Base-by-base conservation (phyloP, 2,113 vertebrate species). In the Malurus cyaneus region DNA sequence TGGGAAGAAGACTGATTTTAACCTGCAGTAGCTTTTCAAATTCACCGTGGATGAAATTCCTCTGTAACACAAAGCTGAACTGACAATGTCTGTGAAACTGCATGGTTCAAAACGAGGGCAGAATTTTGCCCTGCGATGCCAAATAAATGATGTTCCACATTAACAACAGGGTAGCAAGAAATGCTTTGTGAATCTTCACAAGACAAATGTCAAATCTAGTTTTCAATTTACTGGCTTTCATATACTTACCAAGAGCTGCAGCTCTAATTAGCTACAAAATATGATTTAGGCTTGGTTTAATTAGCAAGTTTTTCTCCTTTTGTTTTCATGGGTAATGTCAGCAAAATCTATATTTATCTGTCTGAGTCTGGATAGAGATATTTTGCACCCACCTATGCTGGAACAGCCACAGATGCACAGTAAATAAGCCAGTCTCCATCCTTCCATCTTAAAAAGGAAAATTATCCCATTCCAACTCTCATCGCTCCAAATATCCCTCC, bases 401-500 rank as follows among this genome's bases (percentile, higher is more conserved):
- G 56, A 79, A 53, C 24, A 92, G 81, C 42, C 54, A 78, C 6
- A 66, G 59, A 54, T 60, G 39, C n/a, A 41, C 34, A 70, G 54
- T 64, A 78, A 83, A 86, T n/a, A 71, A 28, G 19, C 29, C 25
- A 12, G n/a, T 6, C 83, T 86, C 42, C n/a, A 86, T 66, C 28
- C 23, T 83, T 41, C 34, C 26, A 15, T 34, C 31, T 86, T 41
- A 83, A 77, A 93, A 92, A 80, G 47, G 24, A 89, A 88, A 90
- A 83, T 60, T 60, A 15, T 84, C 60, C 44, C 12, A 52, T 70
- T 90, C 28, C 52, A 86, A 34, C 26, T 84, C 29, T 67, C 26
- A 66, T 50, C 12, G 70, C 72, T 61, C 49, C 8, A 70, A 52
- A 71, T 78, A 64, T 74, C 80, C 28, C 36, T 86, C 56, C 39